Evolutionary conservation across 1,140 invertebrate species (phyloP).

Genomic region (Drosophila kohkoa): DNA sequence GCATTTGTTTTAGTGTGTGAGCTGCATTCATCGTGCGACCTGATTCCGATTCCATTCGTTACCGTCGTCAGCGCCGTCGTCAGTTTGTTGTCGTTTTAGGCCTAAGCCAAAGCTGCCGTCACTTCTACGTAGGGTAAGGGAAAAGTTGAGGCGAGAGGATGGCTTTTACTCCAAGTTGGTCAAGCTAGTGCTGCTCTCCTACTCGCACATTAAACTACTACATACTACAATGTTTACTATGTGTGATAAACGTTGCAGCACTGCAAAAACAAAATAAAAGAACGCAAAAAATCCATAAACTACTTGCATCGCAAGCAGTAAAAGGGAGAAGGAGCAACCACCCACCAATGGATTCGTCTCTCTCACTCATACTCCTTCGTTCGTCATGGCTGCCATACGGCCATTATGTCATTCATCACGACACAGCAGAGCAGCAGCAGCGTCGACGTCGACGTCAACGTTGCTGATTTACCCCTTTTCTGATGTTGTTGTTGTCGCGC

Average conservation of each 20-base stretch:
- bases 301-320: constrained; percentile 55
- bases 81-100: constrained; percentile 56
- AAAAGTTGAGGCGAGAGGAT: too few relatives aligned
- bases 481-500: constrained; percentile 19
- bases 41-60: constrained; percentile 51
- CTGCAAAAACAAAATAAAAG: neutral
- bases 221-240: constrained; percentile 82
- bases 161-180: constrained; percentile 31
- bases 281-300: constrained; percentile 74
- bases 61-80: constrained; percentile 36
- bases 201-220: constrained; percentile 55
- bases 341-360: neutral
- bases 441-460: constrained; percentile 28
- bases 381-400: constrained; percentile 44
- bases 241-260: constrained; percentile 56
- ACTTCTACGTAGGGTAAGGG: neutral
- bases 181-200: constrained; percentile 35
- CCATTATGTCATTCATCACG: constrained; percentile 80
- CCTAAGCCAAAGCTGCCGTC: constrained; percentile 15
- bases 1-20: constrained; percentile 21
- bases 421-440: constrained; percentile 13
- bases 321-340: constrained; percentile 1
- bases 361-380: neutral
- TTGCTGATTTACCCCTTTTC: constrained; percentile 52
- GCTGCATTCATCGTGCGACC: constrained; percentile 55